These are phyloP conservation scores for Fistularia tabacaria DNA, from an alignment of 2,797 vertebrate species.

Conservation along the genomic window DNA sequence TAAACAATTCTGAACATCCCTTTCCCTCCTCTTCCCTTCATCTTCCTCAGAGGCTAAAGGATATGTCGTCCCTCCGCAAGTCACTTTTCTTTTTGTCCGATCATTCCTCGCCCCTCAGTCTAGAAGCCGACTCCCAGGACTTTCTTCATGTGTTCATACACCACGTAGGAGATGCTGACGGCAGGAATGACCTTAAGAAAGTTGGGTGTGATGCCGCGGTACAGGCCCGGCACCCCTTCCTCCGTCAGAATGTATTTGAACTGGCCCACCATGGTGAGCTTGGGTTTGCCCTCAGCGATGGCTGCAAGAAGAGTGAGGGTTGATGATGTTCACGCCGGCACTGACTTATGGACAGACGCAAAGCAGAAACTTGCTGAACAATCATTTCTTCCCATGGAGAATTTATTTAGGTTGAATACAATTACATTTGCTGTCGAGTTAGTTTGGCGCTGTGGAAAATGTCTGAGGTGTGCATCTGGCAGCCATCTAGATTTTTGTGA, in stretches of 20 bases:
- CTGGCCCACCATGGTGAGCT: conserved; percentile 85
- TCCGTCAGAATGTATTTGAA: conserved; percentile 84
- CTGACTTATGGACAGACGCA: not conserved
- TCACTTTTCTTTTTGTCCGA: not conserved
- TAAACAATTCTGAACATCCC: no score
- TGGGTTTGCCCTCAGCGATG: conserved; percentile 77
- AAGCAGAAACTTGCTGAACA: no score
- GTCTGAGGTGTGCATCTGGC: no score
- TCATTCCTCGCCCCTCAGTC: not conserved
- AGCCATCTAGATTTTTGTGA: no score
- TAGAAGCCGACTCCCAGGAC: conserved; percentile 74
- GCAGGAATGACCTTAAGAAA: conserved; percentile 95
- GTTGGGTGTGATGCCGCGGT: conserved; percentile 90
- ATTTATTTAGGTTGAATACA: no score
- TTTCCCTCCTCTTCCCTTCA: not conserved
- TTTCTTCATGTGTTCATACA: conserved; percentile 92
- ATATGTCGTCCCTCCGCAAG: not conserved
- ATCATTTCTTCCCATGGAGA: no score
- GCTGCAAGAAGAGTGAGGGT: conserved; percentile 33
- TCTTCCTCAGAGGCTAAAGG: not conserved
- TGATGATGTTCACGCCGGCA: not conserved
- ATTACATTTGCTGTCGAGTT: no score
- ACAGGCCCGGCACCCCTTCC: conserved; percentile 86
- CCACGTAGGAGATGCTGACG: conserved; percentile 94
- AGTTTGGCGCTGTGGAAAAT: no score